These are phyloP conservation scores for Terebella lapidaria DNA, from an alignment of 2,888 invertebrate species.

Conservation along the genomic window DNA sequence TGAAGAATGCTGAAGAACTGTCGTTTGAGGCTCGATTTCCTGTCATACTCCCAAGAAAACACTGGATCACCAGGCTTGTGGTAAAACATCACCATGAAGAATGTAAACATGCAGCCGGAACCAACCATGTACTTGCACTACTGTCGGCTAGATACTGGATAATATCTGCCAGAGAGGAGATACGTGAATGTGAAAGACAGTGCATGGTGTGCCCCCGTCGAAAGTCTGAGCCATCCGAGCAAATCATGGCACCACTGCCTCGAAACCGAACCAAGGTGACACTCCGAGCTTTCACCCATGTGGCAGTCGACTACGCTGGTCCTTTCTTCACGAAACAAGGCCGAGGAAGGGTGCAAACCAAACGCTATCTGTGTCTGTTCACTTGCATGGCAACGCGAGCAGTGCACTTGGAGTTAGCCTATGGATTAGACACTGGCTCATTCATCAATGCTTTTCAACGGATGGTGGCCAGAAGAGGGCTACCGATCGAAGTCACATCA, in stretches of 20 bases:
- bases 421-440: slow-evolving; percentile 4
- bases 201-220: slow-evolving; percentile 5
- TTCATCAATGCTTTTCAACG: slow-evolving; percentile 11
- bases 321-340: slow-evolving; percentile 16
- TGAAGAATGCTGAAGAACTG: slow-evolving; percentile 5
- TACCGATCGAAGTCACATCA: neutral
- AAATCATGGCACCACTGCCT: slow-evolving; percentile 13
- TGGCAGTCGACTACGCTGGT: slow-evolving; percentile 5
- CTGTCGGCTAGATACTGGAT: slow-evolving; percentile 16
- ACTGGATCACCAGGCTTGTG: slow-evolving; percentile 14
- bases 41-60: slow-evolving; percentile 17
- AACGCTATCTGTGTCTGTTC: slow-evolving; percentile 22
- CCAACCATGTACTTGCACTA: slow-evolving; percentile 8
- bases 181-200: slow-evolving; percentile 5
- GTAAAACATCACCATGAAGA: slow-evolving; percentile 10
- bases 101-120: slow-evolving; percentile 12
- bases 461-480: slow-evolving; percentile 4
- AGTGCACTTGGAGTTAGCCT: slow-evolving; percentile 16
- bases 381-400: slow-evolving; percentile 24
- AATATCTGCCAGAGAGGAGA: slow-evolving; percentile 9
- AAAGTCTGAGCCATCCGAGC: slow-evolving; percentile 5
- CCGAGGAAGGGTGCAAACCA: slow-evolving; percentile 18
- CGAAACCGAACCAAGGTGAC: neutral
- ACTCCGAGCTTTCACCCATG: slow-evolving; percentile 7
- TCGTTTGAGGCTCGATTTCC: slow-evolving; percentile 11